Percentiles rank a stretch among this genome's conserved stretches.
Evolutionary conservation across 2,888 invertebrate genomes (phyloP).

Genomic region (Chrysodeixis includens): DNA sequence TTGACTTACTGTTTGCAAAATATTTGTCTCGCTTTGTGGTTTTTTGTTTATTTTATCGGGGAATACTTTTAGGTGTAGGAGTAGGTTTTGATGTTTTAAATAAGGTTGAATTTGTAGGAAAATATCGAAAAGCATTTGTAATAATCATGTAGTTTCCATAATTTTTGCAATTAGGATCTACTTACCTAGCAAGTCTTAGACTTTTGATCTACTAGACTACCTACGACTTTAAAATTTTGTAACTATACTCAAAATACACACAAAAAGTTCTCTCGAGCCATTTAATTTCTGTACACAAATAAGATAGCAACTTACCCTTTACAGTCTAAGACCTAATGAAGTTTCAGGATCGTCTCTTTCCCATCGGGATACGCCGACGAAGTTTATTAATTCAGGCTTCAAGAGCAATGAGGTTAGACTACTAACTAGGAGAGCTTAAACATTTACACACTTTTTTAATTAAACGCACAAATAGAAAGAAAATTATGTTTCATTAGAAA

Average conservation of each 20-base stretch:
- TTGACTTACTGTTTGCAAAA: slow-evolving; percentile 43
- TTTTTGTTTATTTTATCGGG: not conserved
- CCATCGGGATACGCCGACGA: slow-evolving; percentile 5
- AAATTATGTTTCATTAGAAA: not conserved
- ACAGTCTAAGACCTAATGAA: not conserved
- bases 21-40: slow-evolving; percentile 44
- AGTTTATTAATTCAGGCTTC: slow-evolving; percentile 20
- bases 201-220: too few species aligned
- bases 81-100: not conserved
- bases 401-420: slow-evolving; percentile 12
- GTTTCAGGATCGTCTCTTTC: slow-evolving; percentile 5
- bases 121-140: too few species aligned
- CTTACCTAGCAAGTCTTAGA: too few species aligned
- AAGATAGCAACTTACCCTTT: not conserved
- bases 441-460: slow-evolving; percentile 7
- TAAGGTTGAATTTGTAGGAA: not conserved
- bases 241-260: too few species aligned
- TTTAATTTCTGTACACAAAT: too few species aligned
- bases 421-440: slow-evolving; percentile 5
- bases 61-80: not conserved
- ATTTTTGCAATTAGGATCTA: too few species aligned
- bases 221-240: too few species aligned
- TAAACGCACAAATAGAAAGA: not conserved
- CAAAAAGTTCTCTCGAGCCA: too few species aligned
- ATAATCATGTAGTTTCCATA: too few species aligned